Evolutionary conservation across 2,888 invertebrate species (phyloP), one percentile per base, ranked within the genome.

Genomic region (Malthinus flaveolus): DNA sequence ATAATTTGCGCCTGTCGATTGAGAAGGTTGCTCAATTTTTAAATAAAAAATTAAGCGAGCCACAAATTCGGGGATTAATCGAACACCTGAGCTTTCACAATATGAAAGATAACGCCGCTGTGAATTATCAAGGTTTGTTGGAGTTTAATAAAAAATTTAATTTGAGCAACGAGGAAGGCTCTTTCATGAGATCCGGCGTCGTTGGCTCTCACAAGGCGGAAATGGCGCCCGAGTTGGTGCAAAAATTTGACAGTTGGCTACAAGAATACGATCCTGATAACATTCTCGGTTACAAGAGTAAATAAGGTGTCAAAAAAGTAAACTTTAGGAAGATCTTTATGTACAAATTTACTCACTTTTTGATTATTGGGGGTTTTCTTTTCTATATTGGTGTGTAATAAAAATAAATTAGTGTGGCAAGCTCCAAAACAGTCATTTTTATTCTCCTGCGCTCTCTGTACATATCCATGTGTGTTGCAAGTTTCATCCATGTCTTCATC

Each of bases 221-320:
- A 60, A 90, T 94, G 85, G 85, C 87, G 1, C 83, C 85, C 1
- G 87, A 89, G 68, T 80, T 92, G 68, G 87, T 89, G 0, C 78
- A 82, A 49, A 81, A 83, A 64, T 91, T 93, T 71, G 90, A 93
- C 73, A 78, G 84, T 7, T 90, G 90, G 90, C 86, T 84, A 1
- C 82, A 82, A 31, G 74, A 82, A 37, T 82, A 88, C 75, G 76
- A 85, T 31, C 80, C 81, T 50, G 86, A 83, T 0, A 86, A 85
- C 0, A 87, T 82, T 3, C 73, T 12, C 11, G 53, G 53, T 1
- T 68, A 61, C 49, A 44, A 50, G 5, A 31, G 15, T 42, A 50
- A 42, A 42, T 23, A 23, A 23, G 23, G 23, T 23, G 5, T 23
- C 23, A 23, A 23, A 23, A 23, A 23, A 23, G 23, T 23, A 23